Evolutionary conservation across 2,888 invertebrate species (phyloP).

Genomic region (Dryadula phaetusa): DNA sequence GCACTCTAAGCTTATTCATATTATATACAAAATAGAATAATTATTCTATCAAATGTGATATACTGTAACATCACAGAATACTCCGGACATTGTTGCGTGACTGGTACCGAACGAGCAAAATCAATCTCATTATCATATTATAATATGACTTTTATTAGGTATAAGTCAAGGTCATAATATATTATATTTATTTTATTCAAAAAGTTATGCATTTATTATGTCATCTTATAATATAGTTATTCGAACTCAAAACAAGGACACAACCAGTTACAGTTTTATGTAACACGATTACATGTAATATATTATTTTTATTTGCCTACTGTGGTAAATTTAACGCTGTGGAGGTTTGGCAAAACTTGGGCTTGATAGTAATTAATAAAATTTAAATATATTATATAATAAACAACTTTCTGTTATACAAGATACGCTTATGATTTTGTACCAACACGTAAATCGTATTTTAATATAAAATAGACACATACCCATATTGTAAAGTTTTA

Average conservation of each 20-base stretch:
- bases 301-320: not conserved
- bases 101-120: conserved; percentile 52
- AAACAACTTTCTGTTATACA: conserved; percentile 1
- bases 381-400: conserved; percentile 13
- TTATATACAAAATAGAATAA: conserved; percentile 58
- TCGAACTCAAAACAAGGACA: not conserved
- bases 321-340: not conserved
- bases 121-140: conserved; percentile 30
- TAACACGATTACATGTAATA: not conserved
- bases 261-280: not conserved
- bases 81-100: conserved; percentile 64
- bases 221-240: not conserved
- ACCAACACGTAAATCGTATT: not conserved
- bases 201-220: not conserved
- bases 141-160: not conserved
- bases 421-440: conserved; percentile 3
- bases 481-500: not conserved
- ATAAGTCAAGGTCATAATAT: conserved; percentile 12
- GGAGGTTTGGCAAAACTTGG: not conserved
- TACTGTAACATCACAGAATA: conserved; percentile 56
- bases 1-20: conserved; percentile 56
- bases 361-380: not conserved
- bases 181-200: not conserved
- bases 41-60: conserved; percentile 63
- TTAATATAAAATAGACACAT: not conserved